Base-by-base conservation (phyloP, 2,797 vertebrate genomes). In the Huso huso region DNA sequence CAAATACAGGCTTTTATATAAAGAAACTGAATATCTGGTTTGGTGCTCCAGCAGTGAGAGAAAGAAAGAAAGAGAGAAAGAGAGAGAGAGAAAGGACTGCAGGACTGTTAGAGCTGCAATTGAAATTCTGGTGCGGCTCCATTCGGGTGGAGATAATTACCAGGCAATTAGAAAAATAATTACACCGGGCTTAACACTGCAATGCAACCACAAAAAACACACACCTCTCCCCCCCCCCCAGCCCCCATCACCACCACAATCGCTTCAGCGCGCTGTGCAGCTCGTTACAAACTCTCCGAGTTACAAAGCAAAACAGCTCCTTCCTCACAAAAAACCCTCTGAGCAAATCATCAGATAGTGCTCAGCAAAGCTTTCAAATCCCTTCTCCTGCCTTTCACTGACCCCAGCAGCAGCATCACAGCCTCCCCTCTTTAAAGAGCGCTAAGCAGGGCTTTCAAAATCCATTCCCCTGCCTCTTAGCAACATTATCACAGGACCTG, bases 41-140 rank as follows among this genome's bases (percentile, higher is more conserved):
- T 18, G 15, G 15, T 18, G 15, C 15, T 15, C 10, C 13, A 10
- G 37, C 11, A 2, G n/a, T 51, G 12, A 55, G 48, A 67, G n/a
- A n/a, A n/a, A n/a, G n/a, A n/a, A n/a, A n/a, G n/a, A n/a, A n/a
- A n/a, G n/a, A n/a, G n/a, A n/a, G n/a, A n/a, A n/a, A n/a, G 71
- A 74, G 64, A 67, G 76, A 69, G 72, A 64, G 62, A 49, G 63
- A 11, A 63, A 50, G 52, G 8, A 53, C 8, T 53, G 52, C 52
- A 53, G 52, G 52, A 53, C 52, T 12, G 52, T 53, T 18, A 18
- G 15, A 18, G 15, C 15, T 8, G 2, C 52, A 53, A 53, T 53
- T 53, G 52, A 53, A 53, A 53, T 53, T 53, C 52, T 53, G 12
- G 52, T 53, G 52, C 52, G 8, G 52, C 8, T 8, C 8, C 8